These are phyloP conservation scores for zebrafish (Danio rerio) DNA, from an alignment of 2,113 vertebrate genomes.

Conservation along the genomic window DNA sequence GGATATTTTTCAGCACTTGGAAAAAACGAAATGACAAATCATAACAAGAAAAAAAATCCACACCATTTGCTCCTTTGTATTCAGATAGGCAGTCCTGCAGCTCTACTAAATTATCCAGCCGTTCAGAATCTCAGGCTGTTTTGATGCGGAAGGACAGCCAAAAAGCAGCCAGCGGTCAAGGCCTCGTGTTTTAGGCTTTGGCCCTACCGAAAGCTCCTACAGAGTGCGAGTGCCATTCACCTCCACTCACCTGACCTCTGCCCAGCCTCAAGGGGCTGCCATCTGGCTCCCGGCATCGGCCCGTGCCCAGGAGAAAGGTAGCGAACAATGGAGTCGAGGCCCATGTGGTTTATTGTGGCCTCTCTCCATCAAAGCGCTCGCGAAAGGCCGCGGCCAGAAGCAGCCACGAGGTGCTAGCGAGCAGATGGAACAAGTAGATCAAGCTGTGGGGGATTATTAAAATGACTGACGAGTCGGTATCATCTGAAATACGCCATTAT, in stretches of 20 bases:
- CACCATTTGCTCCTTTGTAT: constrained; percentile 5
- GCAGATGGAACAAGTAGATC: constrained; percentile 86
- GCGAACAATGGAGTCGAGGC: constrained; percentile 73
- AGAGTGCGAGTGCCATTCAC: constrained; percentile 69
- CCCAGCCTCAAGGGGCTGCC: constrained; percentile 75
- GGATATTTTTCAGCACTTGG: constrained; percentile 26
- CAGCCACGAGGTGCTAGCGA: constrained; percentile 75
- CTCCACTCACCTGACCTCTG: constrained; percentile 71
- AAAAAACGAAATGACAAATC: not conserved
- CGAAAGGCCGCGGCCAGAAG: constrained; percentile 69
- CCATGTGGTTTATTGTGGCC: constrained; percentile 75
- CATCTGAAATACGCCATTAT: constrained; percentile 82
- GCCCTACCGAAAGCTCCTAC: constrained; percentile 62
- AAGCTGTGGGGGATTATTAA: constrained; percentile 87
- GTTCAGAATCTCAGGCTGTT: constrained; percentile 53
- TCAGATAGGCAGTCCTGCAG: constrained; percentile 25
- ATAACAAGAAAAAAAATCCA: not conserved
- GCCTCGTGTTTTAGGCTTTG: constrained; percentile 68
- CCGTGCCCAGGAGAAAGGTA: constrained; percentile 47
- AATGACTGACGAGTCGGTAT: constrained; percentile 84
- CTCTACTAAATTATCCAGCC: constrained; percentile 7
- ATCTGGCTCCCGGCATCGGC: constrained; percentile 74
- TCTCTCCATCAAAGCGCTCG: constrained; percentile 77
- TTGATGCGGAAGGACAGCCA: constrained; percentile 63
- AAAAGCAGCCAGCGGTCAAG: constrained; percentile 64